Evolutionary conservation across 2,113 vertebrate species (phyloP).

Genomic region (Phaethon lepturus): DNA sequence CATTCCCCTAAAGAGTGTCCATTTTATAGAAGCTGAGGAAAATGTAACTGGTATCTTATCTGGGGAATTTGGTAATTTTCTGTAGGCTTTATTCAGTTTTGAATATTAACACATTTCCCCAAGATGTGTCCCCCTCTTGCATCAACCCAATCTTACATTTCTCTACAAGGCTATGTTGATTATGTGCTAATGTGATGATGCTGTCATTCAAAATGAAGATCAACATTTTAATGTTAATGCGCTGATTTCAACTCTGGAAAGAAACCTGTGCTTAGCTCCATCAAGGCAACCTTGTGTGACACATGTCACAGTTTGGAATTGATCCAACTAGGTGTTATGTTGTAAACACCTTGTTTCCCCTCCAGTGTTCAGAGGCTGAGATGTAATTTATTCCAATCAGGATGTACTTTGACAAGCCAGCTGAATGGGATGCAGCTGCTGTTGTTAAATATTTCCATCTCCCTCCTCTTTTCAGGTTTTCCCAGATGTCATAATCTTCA

Average conservation of each 20-base stretch:
- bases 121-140: not conserved
- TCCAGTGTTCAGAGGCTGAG: not conserved
- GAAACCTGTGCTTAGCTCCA: not conserved
- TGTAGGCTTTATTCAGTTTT: not conserved
- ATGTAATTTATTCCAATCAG: slow-evolving; percentile 52
- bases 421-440: slow-evolving; percentile 25
- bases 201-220: slow-evolving; percentile 33
- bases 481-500: slow-evolving; percentile 58
- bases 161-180: not conserved
- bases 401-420: slow-evolving; percentile 5
- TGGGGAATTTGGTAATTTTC: not conserved
- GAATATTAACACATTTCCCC: not conserved
- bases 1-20: not conserved
- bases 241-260: not conserved
- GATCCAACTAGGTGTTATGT: not conserved
- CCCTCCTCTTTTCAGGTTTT: slow-evolving; percentile 56
- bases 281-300: slow-evolving; percentile 6
- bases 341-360: not conserved
- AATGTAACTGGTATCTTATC: not conserved
- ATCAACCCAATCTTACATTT: not conserved
- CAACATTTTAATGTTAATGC: slow-evolving; percentile 1
- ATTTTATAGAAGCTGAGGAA: not conserved
- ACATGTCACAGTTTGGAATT: slow-evolving; percentile 11
- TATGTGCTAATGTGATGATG: not conserved
- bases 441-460: slow-evolving; percentile 6